phyloP scores from a whole-genome alignment of 1,140 invertebrate genomes.

The Cotesia vestalis region DNA sequence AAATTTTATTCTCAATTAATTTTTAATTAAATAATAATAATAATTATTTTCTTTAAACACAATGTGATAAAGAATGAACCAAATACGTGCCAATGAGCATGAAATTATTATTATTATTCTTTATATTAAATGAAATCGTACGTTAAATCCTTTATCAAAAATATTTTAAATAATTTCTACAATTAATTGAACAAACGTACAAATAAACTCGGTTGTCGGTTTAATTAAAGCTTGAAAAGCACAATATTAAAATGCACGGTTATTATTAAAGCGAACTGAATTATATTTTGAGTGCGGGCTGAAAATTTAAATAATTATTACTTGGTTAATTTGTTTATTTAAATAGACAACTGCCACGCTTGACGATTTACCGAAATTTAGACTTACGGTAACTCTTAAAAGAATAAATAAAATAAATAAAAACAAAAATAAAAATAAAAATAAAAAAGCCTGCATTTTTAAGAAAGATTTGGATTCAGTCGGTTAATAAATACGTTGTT shows the following conservation, averaged over 20 bases:
- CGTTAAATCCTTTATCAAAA: no score
- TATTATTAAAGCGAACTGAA: background rate
- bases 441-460: constrained; percentile 21
- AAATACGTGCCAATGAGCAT: constrained; percentile 56
- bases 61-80: constrained; percentile 45
- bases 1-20: constrained; percentile 1
- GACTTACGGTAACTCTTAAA: no score
- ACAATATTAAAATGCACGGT: no score
- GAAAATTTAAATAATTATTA: background rate
- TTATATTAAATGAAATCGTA: no score
- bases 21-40: constrained; percentile 1
- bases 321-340: background rate
- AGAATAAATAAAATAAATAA: background rate
- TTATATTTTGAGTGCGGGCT: background rate
- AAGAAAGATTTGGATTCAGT: constrained; percentile 9
- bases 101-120: constrained; percentile 43
- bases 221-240: no score
- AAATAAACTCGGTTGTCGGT: no score
- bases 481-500: constrained; percentile 36
- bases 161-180: no score
- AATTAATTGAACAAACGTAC: no score
- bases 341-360: no score
- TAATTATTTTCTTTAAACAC: constrained; percentile 22
- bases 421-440: constrained; percentile 20
- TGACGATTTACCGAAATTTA: no score